A percentile compares a stretch with the other conserved stretches of the same genome.
Conservation (phyloP, 2,888 invertebrate species). For the Homarus gammarus region DNA sequence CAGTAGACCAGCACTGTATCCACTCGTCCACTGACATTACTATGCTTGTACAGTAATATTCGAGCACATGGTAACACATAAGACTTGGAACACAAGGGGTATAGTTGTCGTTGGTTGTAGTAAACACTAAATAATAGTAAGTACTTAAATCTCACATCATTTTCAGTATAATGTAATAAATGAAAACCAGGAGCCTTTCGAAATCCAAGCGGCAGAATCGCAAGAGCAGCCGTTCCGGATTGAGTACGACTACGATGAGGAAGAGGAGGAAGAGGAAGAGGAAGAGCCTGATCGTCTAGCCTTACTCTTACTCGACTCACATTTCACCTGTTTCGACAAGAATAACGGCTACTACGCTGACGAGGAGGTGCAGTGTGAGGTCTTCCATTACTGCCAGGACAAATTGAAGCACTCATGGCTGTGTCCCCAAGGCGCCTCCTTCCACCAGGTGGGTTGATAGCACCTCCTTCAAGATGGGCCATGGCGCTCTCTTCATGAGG, state of each 20-base stretch:
- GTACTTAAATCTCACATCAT: neutral
- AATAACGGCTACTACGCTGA: conserved; percentile 95
- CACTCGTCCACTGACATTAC: no score
- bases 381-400: conserved; percentile 96
- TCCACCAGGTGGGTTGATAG: conserved; percentile 85
- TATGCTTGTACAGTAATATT: no score
- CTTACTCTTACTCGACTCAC: conserved; percentile 88
- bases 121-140: neutral
- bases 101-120: neutral
- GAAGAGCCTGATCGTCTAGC: conserved; percentile 92
- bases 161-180: neutral
- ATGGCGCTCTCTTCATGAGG: neutral
- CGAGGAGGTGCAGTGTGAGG: conserved; percentile 91
- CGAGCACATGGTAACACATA: no score
- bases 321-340: conserved; percentile 89
- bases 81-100: no score
- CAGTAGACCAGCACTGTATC: no score
- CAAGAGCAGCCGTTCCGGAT: conserved; percentile 4
- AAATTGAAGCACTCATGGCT: conserved; percentile 95
- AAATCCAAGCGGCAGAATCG: conserved; percentile 7
- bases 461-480: neutral
- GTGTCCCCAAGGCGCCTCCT: conserved; percentile 93
- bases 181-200: neutral
- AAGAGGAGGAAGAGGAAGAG: conserved; percentile 87
- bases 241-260: conserved; percentile 78